Evolutionary conservation across 2,888 invertebrate genomes (phyloP), one percentile per base, ranked within the genome.

Genomic region (Drosophila leonis): DNA sequence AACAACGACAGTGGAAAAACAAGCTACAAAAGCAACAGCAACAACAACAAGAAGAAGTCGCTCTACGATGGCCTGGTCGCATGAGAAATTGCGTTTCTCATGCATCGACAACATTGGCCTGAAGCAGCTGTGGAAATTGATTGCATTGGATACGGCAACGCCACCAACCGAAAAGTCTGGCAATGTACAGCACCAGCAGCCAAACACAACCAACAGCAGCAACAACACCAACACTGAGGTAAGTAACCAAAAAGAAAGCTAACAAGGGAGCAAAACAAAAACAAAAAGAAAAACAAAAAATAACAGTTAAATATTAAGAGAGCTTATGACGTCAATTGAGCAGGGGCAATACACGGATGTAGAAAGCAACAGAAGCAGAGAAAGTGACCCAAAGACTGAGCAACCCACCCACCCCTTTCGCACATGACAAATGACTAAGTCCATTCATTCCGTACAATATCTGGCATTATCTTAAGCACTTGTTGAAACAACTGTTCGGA

Each of bases 31-130:
- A 65, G 49, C 68, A 20, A 51, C 57, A 66, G 60, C 29, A 48
- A 20, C 55, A 67, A 65, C 80, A 72, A 72, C 82, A 55, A 73
- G 82, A 74, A 78, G 83, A 73, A 74, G 18, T 42, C 75, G 85
- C 60, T 56, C 79, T 75, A 81, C 90, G 49, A 92, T 93, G 93
- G 92, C 92, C 78, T 92, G 93, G 93, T 92, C 92, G 63, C 92
- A 92, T 83, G 93, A 93, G 69, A 92, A 92, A 89, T 78, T 93
- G 74, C 92, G 92, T 75, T 90, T 93, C 74, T 91, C 92, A 57
- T 93, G 92, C 81, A 91, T 92, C 75, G 93, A 93, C 78, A 92
- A 92, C 82, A 92, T 92, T 79, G 92, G 93, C 63, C 85, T 93
- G 59, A 91, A 92, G 80, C 92, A 93, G 80, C 81, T 93, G 56